A percentile compares a stretch with the other conserved stretches of the same genome.
Evolutionary conservation across 2,113 vertebrate species (phyloP).

Genomic region (Phaethon lepturus): DNA sequence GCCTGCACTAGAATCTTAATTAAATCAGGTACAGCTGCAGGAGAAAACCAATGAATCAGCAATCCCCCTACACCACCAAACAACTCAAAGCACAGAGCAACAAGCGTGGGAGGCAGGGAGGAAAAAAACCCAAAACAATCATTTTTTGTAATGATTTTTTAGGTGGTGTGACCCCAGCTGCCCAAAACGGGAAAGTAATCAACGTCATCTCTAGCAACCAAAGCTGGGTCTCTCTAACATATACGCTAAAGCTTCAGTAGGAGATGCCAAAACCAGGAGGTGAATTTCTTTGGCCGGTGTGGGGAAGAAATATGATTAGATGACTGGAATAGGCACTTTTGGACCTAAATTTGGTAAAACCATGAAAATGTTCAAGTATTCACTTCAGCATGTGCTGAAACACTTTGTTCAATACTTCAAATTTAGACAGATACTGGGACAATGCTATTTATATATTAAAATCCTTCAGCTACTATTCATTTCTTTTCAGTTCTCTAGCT

Average conservation of each 20-base stretch:
- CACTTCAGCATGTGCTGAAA: not conserved
- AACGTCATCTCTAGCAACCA: not conserved
- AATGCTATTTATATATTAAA: not conserved
- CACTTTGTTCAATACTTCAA: not conserved
- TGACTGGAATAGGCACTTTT: not conserved
- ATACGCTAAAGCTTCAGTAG: not conserved
- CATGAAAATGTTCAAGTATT: not conserved
- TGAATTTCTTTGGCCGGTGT: not conserved
- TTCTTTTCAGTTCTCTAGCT: not conserved
- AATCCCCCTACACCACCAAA: not conserved
- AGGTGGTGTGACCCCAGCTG: not conserved
- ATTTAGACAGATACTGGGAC: not conserved
- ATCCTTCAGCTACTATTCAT: not conserved
- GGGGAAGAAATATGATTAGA: not conserved
- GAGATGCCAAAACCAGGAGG: not conserved
- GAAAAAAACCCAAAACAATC: not conserved
- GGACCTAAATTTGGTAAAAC: not conserved
- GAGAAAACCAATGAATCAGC: conserved; percentile 4
- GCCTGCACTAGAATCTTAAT: not conserved
- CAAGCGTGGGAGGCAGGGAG: not conserved
- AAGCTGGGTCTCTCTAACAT: not conserved
- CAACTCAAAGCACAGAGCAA: not conserved
- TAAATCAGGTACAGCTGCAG: conserved; percentile 8
- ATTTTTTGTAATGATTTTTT: not conserved
- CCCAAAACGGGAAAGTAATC: not conserved